Evolutionary conservation across 2,113 vertebrate species (phyloP).

Genomic region (Euleptes europaea): DNA sequence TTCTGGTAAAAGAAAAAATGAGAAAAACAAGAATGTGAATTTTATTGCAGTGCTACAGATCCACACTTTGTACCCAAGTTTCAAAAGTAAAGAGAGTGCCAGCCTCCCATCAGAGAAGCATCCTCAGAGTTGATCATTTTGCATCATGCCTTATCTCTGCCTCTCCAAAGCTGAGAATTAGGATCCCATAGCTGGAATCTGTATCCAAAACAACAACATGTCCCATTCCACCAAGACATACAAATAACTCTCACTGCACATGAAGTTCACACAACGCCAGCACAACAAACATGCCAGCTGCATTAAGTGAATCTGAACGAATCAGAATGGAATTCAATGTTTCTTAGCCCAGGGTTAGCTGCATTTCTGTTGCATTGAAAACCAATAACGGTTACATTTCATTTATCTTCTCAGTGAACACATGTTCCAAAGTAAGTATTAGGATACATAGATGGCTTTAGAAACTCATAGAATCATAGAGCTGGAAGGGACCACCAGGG

Average conservation of each 20-base stretch:
- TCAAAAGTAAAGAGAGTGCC: neutral
- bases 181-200: fast-evolving
- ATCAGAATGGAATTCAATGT: slow-evolving; percentile 10
- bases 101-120: neutral
- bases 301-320: neutral
- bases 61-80: neutral
- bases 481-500: too few relatives aligned
- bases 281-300: fast-evolving
- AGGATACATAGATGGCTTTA: neutral
- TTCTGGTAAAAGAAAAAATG: neutral
- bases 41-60: fast-evolving
- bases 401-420: neutral
- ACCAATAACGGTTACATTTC: neutral
- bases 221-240: neutral
- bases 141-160: neutral
- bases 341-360: neutral
- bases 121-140: neutral
- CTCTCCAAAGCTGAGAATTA: neutral
- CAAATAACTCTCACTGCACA: neutral
- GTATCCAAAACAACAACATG: neutral
- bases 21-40: neutral
- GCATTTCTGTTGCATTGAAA: neutral
- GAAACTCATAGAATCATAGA: too few relatives aligned
- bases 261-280: neutral
- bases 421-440: neutral